Base-by-base conservation (phyloP, 2,888 invertebrate species). In the Nineta flava region DNA sequence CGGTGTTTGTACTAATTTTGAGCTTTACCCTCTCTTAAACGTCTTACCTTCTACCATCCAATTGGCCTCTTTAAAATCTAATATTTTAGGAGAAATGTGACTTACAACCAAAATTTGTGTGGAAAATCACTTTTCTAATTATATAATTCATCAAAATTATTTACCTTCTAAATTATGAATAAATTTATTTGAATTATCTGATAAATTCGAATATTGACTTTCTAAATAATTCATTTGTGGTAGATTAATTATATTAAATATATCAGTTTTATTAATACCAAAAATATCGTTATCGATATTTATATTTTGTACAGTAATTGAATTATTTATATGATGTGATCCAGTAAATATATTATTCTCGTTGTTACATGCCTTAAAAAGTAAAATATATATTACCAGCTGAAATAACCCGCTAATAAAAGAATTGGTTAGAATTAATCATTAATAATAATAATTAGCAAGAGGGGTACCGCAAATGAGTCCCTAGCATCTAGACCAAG, bases 151-250 rank as follows among this genome's bases (percentile, higher is more conserved):
- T 17, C 16, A 10, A 42, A 15, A 16, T 42, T 4, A 57, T 54
- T 56, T 63, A 64, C 62, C 59, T 58, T 52, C 53, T 32, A 63
- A 60, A 53, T 61, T 69, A 57, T 58, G 57, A 26, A 58, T 60
- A 10, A 64, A 56, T 49, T 57, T 53, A 2, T 53, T 46, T 1
- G 64, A 56, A 54, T 59, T 57, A 15, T 59, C 55, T n/a, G 7
- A n/a, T n/a, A 46, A 46, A 19, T 51, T 13, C 15, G 9, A 16
- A 21, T 43, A 35, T 40, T 50, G 47, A 1, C 16, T 26, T 17
- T 45, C 19, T 16, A 48, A 46, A 16, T 50, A 41, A 42, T 32
- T 35, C 13, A 48, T 32, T 32, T 58, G 15, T 59, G 35, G 13
- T 51, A 53, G 12, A 52, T 56, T 6, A 60, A 57, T 50, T 50